Evolutionary conservation across 2,888 invertebrate genomes (phyloP).

Genomic region (Drosophila lutescens): DNA sequence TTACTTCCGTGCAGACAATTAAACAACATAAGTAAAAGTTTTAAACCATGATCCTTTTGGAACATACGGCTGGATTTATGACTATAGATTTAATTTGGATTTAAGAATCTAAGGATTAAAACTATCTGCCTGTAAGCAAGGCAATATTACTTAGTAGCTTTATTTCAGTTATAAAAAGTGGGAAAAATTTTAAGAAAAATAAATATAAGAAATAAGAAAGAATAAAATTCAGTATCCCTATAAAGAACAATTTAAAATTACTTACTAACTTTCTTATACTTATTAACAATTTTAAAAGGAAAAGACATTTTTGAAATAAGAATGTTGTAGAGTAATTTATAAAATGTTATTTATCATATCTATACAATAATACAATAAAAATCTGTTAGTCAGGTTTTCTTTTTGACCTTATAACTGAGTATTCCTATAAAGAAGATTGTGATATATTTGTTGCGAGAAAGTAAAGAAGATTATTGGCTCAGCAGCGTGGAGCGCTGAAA

Average conservation of each 20-base stretch:
- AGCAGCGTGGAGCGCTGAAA: slow-evolving; percentile 36
- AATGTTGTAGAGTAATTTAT: background rate
- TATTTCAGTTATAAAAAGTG: too few species aligned
- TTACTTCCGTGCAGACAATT: background rate
- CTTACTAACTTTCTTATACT: too few species aligned
- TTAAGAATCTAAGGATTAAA: background rate
- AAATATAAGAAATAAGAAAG: too few species aligned
- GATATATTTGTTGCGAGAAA: slow-evolving; percentile 15
- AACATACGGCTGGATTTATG: background rate
- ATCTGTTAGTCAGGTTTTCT: background rate
- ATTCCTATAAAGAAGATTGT: background rate
- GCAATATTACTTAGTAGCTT: too few species aligned
- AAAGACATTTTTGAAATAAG: background rate
- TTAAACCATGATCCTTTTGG: background rate
- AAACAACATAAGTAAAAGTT: background rate
- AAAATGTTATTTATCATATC: background rate
- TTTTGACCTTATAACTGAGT: slow-evolving; percentile 6
- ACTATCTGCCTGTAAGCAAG: background rate
- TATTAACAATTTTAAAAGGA: too few species aligned
- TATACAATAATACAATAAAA: background rate
- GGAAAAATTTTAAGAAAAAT: too few species aligned
- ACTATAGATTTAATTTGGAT: background rate
- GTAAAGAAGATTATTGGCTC: slow-evolving; percentile 42
- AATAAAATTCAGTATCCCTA: too few species aligned
- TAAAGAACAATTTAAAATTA: too few species aligned